phyloP scores from a whole-genome alignment of 1,140 invertebrate species.

The Drosophila kikkawai region DNA sequence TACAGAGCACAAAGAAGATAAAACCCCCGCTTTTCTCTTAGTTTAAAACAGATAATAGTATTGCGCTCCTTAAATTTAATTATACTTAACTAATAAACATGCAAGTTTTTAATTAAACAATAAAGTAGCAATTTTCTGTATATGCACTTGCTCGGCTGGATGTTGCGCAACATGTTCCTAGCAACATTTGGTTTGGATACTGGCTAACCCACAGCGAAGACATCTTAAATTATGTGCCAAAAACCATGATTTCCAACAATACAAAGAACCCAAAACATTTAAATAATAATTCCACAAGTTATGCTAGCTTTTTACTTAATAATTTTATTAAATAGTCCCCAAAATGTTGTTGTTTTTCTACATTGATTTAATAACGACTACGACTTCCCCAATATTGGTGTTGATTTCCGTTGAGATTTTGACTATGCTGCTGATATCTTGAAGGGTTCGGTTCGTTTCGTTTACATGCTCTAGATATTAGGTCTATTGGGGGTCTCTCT shows the following conservation, averaged over 20 bases:
- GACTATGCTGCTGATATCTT: slow-evolving; percentile 45
- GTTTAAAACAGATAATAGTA: too few relatives aligned
- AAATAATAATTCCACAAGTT: background rate
- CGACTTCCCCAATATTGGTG: slow-evolving; percentile 51
- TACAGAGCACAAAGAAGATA: too few relatives aligned
- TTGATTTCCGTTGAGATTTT: slow-evolving; percentile 40
- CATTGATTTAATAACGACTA: slow-evolving; percentile 59
- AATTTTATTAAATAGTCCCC: slow-evolving; percentile 66
- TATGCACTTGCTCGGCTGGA: background rate
- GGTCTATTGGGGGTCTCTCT: slow-evolving; percentile 53
- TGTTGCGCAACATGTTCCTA: background rate
- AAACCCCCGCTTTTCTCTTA: too few relatives aligned
- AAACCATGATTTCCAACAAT: background rate
- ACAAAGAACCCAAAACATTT: background rate
- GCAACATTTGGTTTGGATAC: background rate
- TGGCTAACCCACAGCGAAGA: background rate
- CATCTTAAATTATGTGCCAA: background rate
- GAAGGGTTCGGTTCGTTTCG: slow-evolving; percentile 22
- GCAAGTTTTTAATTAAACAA: too few relatives aligned
- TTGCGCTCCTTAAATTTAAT: too few relatives aligned
- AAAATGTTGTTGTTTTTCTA: slow-evolving; percentile 52
- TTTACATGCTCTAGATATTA: slow-evolving; percentile 41
- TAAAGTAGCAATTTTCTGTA: too few relatives aligned
- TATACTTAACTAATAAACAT: too few relatives aligned
- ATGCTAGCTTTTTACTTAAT: slow-evolving; percentile 43